phyloP scores from a whole-genome alignment of 2,797 vertebrate species.

The Lagocephalus sceleratus region DNA sequence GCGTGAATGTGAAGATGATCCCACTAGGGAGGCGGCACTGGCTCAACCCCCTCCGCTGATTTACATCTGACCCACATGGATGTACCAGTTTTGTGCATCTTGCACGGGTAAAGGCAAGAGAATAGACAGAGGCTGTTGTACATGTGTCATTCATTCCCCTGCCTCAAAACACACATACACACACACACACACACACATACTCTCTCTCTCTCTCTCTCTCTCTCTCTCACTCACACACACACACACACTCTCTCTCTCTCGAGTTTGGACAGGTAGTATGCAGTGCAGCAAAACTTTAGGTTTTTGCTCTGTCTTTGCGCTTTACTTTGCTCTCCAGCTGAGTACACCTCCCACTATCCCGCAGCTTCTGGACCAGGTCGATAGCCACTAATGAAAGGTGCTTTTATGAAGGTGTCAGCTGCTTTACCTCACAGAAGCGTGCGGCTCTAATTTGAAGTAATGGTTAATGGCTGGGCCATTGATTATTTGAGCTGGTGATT shows the following conservation, averaged over 20 bases:
- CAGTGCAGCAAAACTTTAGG: conserved; percentile 38
- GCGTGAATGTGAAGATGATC: conserved; percentile 25
- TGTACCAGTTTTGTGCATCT: conserved; percentile 21
- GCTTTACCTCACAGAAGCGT: conserved; percentile 51
- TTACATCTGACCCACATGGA: conserved; percentile 61
- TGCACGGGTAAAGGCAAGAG: conserved; percentile 9
- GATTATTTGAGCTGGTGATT: conserved; percentile 66
- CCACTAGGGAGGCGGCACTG: conserved; percentile 11
- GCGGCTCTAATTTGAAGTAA: conserved; percentile 68
- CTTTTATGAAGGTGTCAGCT: conserved; percentile 74
- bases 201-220: conserved; percentile 5
- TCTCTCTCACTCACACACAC: no score
- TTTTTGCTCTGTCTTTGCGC: conserved; percentile 16
- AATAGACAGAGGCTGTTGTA: conserved; percentile 28
- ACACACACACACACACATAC: conserved; percentile 18
- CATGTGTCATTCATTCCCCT: conserved; percentile 26
- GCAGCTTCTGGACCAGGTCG: conserved; percentile 51
- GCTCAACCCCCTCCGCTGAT: conserved; percentile 33
- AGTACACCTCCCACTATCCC: conserved; percentile 26
- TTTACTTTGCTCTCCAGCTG: conserved; percentile 13
- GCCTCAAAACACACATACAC: conserved; percentile 20
- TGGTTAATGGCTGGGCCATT: conserved; percentile 58
- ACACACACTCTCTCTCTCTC: no score
- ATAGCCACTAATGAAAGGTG: conserved; percentile 69
- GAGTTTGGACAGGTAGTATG: conserved; percentile 23